Conservation (phyloP, 2,888 invertebrate genomes). For the Oligia strigilis region DNA sequence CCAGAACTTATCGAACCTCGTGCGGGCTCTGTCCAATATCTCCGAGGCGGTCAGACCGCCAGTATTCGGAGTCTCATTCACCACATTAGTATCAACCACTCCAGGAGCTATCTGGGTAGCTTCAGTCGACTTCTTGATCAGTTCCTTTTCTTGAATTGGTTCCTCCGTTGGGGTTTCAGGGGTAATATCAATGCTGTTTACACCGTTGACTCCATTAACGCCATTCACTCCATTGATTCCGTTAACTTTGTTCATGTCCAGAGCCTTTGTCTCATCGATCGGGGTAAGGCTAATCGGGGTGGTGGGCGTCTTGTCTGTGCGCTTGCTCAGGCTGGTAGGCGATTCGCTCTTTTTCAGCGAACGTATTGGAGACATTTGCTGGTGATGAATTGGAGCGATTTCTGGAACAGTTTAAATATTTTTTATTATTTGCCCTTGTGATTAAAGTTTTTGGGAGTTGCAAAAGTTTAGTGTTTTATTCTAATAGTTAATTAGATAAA, state of each 20-base stretch:
- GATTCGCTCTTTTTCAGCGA: constrained; percentile 89
- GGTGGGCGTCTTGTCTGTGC: constrained; percentile 89
- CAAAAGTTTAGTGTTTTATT: constrained; percentile 58
- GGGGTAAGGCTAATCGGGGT: constrained; percentile 88
- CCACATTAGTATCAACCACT: constrained; percentile 89
- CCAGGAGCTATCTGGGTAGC: constrained; percentile 90
- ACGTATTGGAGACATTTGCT: constrained; percentile 90
- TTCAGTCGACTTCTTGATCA: constrained; percentile 87
- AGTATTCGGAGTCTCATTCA: constrained; percentile 82
- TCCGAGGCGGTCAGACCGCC: constrained; percentile 92
- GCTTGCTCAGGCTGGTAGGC: constrained; percentile 87
- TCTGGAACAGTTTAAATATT: constrained; percentile 81
- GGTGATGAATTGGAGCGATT: constrained; percentile 89
- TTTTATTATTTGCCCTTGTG: constrained; percentile 50
- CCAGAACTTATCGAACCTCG: constrained; percentile 96
- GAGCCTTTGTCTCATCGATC: constrained; percentile 87
- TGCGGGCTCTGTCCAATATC: constrained; percentile 95
- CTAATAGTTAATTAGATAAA: neutral
- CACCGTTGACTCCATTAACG: constrained; percentile 74
- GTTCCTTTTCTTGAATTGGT: constrained; percentile 79
- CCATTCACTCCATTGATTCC: constrained; percentile 77
- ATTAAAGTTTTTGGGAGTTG: constrained; percentile 60
- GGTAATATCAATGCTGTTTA: constrained; percentile 81
- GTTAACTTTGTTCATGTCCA: constrained; percentile 87
- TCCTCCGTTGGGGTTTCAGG: constrained; percentile 86